phyloP scores from a whole-genome alignment of 1,140 invertebrate species.

The Drosophila ohnishii region DNA sequence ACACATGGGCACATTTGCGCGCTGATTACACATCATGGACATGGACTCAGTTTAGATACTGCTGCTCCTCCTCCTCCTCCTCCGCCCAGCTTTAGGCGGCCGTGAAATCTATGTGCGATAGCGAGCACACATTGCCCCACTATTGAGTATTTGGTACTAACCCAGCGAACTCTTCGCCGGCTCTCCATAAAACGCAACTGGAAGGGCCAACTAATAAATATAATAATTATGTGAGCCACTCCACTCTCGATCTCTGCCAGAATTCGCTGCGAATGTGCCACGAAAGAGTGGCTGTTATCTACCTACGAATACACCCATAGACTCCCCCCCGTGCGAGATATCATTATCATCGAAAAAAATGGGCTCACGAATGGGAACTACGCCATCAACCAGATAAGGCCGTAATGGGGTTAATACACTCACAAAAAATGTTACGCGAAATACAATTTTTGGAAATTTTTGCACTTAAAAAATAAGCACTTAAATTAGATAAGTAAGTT shows the following conservation, averaged over 20 bases:
- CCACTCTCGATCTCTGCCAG: conserved; percentile 22
- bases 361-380: conserved; percentile 47
- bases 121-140: conserved; percentile 6
- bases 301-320: not conserved
- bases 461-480: too few relatives aligned
- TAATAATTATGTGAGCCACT: not conserved
- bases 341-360: conserved; percentile 69
- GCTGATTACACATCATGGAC: conserved; percentile 13
- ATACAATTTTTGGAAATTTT: too few relatives aligned
- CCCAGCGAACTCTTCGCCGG: conserved; percentile 40
- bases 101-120: conserved; percentile 37
- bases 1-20: conserved; percentile 7
- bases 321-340: conserved; percentile 38
- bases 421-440: too few relatives aligned
- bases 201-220: not conserved
- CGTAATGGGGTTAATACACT: not conserved
- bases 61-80: not conserved
- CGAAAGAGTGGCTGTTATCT: conserved; percentile 16
- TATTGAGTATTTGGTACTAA: conserved; percentile 32
- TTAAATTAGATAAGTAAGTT: too few relatives aligned
- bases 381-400: conserved; percentile 55
- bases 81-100: conserved; percentile 13
- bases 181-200: conserved; percentile 32
- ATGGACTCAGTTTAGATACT: conserved; percentile 24
- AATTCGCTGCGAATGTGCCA: conserved; percentile 18